Evolutionary conservation across 2,113 vertebrate species (phyloP).

Genomic region (Pica pica): DNA sequence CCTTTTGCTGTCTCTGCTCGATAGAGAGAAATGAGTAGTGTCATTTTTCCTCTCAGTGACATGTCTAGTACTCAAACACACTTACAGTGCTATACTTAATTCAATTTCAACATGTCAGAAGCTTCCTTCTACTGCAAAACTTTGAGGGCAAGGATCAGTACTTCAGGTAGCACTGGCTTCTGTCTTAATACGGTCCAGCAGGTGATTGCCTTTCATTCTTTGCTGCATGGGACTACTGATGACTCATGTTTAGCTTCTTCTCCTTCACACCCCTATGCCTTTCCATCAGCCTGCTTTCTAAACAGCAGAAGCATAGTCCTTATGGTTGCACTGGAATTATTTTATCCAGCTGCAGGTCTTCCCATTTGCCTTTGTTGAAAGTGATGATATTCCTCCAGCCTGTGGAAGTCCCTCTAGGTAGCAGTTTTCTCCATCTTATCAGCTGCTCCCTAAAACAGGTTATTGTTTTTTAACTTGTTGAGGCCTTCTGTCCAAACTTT

Average conservation of each 20-base stretch:
- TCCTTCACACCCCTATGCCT: background rate
- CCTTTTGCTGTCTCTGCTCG: background rate
- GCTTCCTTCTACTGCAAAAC: background rate
- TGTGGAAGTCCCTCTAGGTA: background rate
- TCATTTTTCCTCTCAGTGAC: background rate
- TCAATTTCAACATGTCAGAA: background rate
- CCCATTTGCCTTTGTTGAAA: background rate
- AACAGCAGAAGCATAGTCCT: background rate
- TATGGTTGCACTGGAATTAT: background rate
- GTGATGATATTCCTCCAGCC: background rate
- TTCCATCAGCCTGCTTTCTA: background rate
- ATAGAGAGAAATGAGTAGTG: background rate
- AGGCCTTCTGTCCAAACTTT: background rate
- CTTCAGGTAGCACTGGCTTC: background rate
- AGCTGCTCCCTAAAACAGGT: background rate
- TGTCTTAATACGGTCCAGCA: background rate
- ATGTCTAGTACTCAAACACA: background rate
- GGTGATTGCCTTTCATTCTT: background rate
- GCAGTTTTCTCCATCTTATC: background rate
- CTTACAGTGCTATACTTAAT: background rate
- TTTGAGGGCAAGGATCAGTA: background rate
- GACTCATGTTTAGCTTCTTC: background rate
- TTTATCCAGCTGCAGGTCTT: background rate
- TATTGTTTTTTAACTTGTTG: background rate
- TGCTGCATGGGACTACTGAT: background rate